Base-by-base conservation (phyloP, 2,797 vertebrate species). In the Synanceia verrucosa region DNA sequence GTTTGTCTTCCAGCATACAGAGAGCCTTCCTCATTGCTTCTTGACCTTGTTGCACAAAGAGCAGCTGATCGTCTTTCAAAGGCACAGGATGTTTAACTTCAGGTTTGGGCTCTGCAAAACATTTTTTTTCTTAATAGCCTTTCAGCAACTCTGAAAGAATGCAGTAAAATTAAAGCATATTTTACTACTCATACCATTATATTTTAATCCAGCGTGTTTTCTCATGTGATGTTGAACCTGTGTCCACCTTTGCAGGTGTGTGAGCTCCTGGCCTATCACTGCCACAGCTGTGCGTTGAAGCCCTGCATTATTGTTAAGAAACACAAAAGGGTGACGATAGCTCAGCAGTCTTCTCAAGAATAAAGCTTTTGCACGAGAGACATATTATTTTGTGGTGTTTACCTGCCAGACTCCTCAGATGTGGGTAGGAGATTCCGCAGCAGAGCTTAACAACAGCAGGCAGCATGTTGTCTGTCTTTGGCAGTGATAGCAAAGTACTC, bases 371-470 rank as follows among this genome's bases (percentile, higher is more conserved):
- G 6, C 44, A n/a, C 16, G 4, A 46, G 36, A 48, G 46, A 1
- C 19, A 1, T 9, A 36, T 24, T 23, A 16, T 3, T 9, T 6
- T 23, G 24, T n/a, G 34, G 14, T 5, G 13, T 58, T 81, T 93
- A 96, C 95, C 94, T 58, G 94, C 81, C 81, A 88, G 89, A 63
- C 57, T 94, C 75, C 91, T 83, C 14, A 95, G 82, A 39, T 94
- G 95, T 34, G 94, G 92, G n/a, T 95, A 95, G 50, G 94, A 92
- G 50, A 96, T 96, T 69, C 95, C 95, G 51, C 95, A 96, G 90
- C 95, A 95, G 62, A 96, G 93, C 83, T 96, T 96, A 8, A 94
- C 65, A 7, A 95, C 93, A 48, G 95, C 95, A 31, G 69, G 92
- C 84, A 95, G 89, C 95, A 96, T 95, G 65, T 37, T 78, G 64